These are phyloP conservation scores for Cochlearius cochlearius DNA, from an alignment of 2,113 vertebrate species.

Conservation along the genomic window DNA sequence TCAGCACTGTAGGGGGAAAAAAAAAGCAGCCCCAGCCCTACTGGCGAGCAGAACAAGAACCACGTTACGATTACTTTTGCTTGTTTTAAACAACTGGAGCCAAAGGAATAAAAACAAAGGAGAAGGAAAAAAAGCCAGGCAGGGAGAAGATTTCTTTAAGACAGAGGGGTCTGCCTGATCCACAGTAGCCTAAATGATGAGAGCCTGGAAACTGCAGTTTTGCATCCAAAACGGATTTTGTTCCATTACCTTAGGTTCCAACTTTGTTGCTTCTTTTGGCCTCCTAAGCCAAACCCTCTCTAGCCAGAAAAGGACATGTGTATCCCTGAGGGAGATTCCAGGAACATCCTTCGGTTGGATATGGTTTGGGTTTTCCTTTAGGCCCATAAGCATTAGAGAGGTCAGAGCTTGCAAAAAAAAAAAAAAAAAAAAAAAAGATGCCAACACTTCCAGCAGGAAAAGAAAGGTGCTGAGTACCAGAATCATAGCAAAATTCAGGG, in stretches of 20 bases:
- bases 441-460: neutral
- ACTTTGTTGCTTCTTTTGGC: neutral
- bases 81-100: neutral
- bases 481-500: neutral
- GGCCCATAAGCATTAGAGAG: neutral
- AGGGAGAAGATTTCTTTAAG: neutral
- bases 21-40: neutral
- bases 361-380: neutral
- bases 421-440: neutral
- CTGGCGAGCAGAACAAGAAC: neutral
- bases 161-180: neutral
- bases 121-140: neutral
- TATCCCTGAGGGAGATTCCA: constrained; percentile 6
- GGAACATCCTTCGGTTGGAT: neutral
- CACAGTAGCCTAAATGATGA: neutral
- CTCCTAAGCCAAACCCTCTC: neutral
- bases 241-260: neutral
- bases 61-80: neutral
- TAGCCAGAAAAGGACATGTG: constrained; percentile 3
- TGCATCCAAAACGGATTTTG: neutral
- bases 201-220: neutral
- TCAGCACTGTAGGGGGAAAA: neutral
- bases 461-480: neutral
- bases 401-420: neutral
- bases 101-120: neutral